Base-by-base conservation (phyloP, 2,888 invertebrate genomes). In the Heteromurus nitidus region DNA sequence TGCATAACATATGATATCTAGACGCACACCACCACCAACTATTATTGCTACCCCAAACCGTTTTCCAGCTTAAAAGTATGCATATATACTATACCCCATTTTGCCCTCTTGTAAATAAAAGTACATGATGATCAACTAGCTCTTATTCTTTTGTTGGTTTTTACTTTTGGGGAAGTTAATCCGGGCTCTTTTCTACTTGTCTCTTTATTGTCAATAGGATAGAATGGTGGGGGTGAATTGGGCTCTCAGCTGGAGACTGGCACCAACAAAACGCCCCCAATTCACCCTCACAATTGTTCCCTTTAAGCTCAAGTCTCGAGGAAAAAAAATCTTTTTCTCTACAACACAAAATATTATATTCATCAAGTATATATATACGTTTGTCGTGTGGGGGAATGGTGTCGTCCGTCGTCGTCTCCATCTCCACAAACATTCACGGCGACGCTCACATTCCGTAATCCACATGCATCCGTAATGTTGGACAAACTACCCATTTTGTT, bases 191-290 rank as follows among this genome's bases (percentile, higher is more conserved):
- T 42, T 53, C 55, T 42, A 44, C 30, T 22, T 62, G 44, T 26
- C 22, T 68, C 44, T 31, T 20, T 20, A 18, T 7, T 53, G 16
- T 62, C 55, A 81, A 70, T 69, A 70, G 75, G 74, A 68, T 81
- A 69, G 67, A 81, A 81, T 81, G 81, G 77, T 73, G 82, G 82
- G 80, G 81, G 81, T 81, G 81, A 81, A 81, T 75, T 81, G 75
- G 80, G 36, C 75, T 75, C 85, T 50, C 86, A 85, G 86, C 86
- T 72, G 84, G 87, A 86, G 82, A 80, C 85, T 86, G 87, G 87
- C 87, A 87, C 87, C 87, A 87, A 86, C 86, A 87, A 86, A 87
- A 86, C 87, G 86, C 87, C 87, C 87, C 85, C 82, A 82, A 64
- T 70, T 70, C 73, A 60, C 72, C 47, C 24, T 44, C 31, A 80